Conservation (phyloP, 2,113 vertebrate species). For the Phoxinus phoxinus region DNA sequence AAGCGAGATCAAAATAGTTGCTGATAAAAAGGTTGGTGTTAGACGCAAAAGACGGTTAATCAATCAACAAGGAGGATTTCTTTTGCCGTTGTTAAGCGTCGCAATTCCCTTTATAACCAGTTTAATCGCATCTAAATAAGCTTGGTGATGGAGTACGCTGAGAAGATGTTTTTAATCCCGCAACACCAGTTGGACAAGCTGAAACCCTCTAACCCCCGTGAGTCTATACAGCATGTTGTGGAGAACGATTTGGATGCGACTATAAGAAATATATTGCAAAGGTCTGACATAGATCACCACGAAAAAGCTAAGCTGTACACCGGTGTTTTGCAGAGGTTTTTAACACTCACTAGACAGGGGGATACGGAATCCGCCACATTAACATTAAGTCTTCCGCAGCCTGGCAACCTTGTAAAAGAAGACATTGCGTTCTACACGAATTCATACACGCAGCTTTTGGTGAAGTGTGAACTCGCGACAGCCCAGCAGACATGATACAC, state of each 20-base stretch:
- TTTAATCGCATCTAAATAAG: background rate
- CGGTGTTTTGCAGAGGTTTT: background rate
- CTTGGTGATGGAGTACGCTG: background rate
- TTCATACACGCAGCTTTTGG: no score
- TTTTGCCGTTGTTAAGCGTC: background rate
- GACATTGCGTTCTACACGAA: no score
- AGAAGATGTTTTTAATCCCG: background rate
- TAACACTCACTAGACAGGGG: background rate
- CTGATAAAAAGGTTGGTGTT: background rate
- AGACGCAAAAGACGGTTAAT: background rate
- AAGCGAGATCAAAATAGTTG: background rate
- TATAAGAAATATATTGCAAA: background rate
- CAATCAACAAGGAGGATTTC: background rate
- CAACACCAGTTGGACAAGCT: background rate
- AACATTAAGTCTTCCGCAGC: background rate
- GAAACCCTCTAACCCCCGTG: background rate
- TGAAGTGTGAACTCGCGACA: no score
- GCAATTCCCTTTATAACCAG: background rate
- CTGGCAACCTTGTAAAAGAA: background rate
- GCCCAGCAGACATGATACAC: no score
- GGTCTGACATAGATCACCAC: background rate
- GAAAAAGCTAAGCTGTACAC: constrained; percentile 20
- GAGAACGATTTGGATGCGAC: background rate
- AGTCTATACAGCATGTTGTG: background rate
- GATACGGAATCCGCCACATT: background rate